Base-by-base conservation (phyloP, 2,888 invertebrate genomes). In the Cenopis cana region DNA sequence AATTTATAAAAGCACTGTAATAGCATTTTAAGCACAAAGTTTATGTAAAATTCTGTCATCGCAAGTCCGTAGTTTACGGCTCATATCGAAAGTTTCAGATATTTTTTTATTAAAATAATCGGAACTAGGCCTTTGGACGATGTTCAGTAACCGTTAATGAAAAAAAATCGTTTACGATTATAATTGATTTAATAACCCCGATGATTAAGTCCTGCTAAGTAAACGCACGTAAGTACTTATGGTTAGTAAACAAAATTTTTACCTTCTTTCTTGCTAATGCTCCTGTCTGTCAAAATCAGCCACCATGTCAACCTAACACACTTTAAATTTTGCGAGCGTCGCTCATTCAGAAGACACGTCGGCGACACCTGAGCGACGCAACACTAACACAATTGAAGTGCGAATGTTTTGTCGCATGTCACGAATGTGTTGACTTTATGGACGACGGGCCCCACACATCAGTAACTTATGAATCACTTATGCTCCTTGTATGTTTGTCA, bases 261-360 rank as follows among this genome's bases (percentile, higher is more conserved):
- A 52, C 36, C 18, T 38, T 33, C 33, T 52, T 52, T 36, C 24
- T 33, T 18, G n/a, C 17, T 8, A 18, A 24, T 64, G 64, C 73
- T 67, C 57, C 66, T 68, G 67, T 62, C 66, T 70, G 59, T 72
- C 36, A 52, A 38, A 68, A 75, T 77, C 88, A 89, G 89, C 91
- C 91, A 91, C 89, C 87, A 85, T 86, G 89, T 85, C 88, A 82
- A 75, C 81, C 81, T 81, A 46, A 55, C 61, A 67, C 38, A 55
- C 66, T 60, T 33, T 62, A 14, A 46, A 61, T 49, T 33, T 61
- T 33, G 60, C 12, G 62, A 61, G 33, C 17, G 61, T 36, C 38
- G 24, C 18, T n/a, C 10, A 14, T 61, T 29, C 18, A 33, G 18
- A 49, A 29, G 61, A 33, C 61, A 17, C 17, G 29, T 6, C 9